A percentile compares a stretch with the other conserved stretches of the same genome.
Conservation (phyloP, 2,113 vertebrate species). For the Rallus limicola region DNA sequence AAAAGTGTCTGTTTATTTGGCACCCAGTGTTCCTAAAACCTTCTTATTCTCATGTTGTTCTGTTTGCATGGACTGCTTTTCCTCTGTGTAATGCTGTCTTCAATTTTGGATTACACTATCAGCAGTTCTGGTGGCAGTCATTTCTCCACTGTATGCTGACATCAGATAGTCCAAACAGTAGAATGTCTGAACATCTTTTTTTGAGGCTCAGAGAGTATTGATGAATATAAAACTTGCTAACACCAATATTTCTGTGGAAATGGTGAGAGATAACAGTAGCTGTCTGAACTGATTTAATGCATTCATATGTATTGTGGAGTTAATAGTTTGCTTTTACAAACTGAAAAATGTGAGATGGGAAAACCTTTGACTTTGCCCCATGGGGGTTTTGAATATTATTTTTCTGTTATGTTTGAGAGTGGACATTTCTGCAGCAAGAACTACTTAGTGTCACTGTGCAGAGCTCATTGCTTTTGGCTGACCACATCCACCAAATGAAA, state of each 20-base stretch:
- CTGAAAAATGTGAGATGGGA: background rate
- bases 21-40: background rate
- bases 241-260: background rate
- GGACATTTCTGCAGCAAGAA: background rate
- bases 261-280: background rate
- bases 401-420: background rate
- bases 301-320: background rate
- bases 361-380: background rate
- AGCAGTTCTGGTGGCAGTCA: background rate
- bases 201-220: background rate
- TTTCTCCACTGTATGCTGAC: background rate
- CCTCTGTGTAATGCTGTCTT: background rate
- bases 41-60: background rate
- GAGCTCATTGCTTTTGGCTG: background rate
- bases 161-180: background rate
- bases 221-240: background rate
- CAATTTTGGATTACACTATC: background rate
- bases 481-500: background rate
- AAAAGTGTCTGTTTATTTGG: conserved; percentile 6
- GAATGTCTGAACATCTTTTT: background rate
- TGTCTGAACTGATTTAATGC: background rate
- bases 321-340: conserved; percentile 13
- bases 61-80: background rate
- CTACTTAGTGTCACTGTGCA: background rate
- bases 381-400: background rate